Conservation (phyloP, 2,797 vertebrate species). For the Chrysolophus pictus region DNA sequence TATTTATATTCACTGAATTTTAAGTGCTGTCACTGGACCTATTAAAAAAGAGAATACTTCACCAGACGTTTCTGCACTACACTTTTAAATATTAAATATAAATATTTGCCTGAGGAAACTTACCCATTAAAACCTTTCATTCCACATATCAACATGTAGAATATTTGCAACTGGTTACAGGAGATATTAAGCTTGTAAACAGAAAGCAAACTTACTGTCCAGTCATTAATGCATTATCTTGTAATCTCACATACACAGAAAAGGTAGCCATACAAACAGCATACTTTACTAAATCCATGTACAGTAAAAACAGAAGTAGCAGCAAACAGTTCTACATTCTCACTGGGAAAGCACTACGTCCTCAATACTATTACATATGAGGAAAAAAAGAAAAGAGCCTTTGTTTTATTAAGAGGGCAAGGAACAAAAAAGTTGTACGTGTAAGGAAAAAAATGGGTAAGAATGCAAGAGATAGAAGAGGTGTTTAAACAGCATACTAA, state of each 20-base stretch:
- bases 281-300: background rate
- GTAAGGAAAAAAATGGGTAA: background rate
- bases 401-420: background rate
- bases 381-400: background rate
- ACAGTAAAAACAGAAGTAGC: background rate
- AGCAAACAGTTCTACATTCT: background rate
- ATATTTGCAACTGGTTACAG: background rate
- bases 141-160: background rate
- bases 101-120: background rate
- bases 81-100: background rate
- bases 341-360: background rate
- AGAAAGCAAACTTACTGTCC: background rate
- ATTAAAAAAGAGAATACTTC: background rate
- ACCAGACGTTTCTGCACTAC: background rate
- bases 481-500: background rate
- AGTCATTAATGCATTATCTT: background rate
- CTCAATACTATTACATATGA: background rate
- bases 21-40: background rate
- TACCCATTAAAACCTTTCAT: background rate
- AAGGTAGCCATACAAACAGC: background rate
- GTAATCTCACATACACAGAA: background rate
- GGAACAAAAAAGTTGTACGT: background rate
- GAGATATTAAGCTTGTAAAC: background rate
- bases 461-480: background rate
- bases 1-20: background rate